A percentile compares a stretch with the other conserved stretches of the same genome.
phyloP scores from a whole-genome alignment of 2,113 vertebrate species.

The Lasiurus borealis region DNA sequence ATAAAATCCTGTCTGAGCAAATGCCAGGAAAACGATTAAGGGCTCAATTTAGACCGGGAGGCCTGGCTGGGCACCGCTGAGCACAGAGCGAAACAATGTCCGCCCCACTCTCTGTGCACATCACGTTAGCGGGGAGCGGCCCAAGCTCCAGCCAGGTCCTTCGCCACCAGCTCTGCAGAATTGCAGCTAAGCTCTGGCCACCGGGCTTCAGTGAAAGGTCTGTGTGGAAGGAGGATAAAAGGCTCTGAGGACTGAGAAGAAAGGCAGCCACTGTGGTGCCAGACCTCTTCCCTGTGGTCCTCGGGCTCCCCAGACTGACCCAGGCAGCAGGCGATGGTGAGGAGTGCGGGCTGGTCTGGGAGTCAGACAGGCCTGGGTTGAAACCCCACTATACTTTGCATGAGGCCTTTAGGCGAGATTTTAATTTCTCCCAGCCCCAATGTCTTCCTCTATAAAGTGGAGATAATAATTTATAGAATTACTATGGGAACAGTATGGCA shows the following conservation, averaged over 20 bases:
- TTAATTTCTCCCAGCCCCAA: slow-evolving; percentile 4
- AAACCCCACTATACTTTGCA: not conserved
- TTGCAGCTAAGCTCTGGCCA: slow-evolving; percentile 66
- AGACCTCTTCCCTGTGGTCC: slow-evolving; percentile 40
- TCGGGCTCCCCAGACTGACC: slow-evolving; percentile 61
- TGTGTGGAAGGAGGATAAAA: slow-evolving; percentile 68
- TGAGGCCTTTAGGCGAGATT: not conserved
- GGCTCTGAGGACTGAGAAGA: slow-evolving; percentile 34
- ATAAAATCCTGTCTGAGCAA: slow-evolving; percentile 73
- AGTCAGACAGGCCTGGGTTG: not conserved
- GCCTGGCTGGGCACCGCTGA: slow-evolving; percentile 34
- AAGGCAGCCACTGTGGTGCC: slow-evolving; percentile 33
- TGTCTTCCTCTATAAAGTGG: not conserved
- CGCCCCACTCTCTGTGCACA: slow-evolving; percentile 67
- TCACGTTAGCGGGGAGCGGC: slow-evolving; percentile 71
- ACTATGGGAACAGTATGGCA: not conserved
- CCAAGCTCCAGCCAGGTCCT: slow-evolving; percentile 58
- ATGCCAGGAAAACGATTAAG: slow-evolving; percentile 66
- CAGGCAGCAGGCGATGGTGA: not conserved
- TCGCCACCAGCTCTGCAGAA: slow-evolving; percentile 55
- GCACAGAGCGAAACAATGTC: slow-evolving; percentile 52
- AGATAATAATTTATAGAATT: not conserved
- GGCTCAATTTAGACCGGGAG: slow-evolving; percentile 68
- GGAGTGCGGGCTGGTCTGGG: not conserved
- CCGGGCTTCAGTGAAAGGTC: slow-evolving; percentile 74